Evolutionary conservation across 2,888 invertebrate species (phyloP), one percentile per base, ranked within the genome.

Genomic region (Microchrysa polita): DNA sequence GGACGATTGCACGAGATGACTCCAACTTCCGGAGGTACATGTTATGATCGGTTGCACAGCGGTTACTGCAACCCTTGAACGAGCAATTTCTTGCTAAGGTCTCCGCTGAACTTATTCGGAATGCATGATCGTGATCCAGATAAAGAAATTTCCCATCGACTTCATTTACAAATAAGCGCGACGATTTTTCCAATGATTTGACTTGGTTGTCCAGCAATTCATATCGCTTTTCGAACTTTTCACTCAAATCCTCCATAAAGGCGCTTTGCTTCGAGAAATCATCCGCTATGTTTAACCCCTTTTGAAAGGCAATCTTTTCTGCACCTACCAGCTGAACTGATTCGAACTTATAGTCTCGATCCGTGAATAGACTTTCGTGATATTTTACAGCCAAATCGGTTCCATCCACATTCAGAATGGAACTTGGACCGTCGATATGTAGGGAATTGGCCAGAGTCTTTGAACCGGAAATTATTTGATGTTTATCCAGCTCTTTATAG

Each of bases 381-480:
- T 65, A 65, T 14, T 44, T 44, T 18, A 1, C 16, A 22, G 44
- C 48, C 10, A 65, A 44, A 14, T 65, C 65, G 20, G 34, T n/a
- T 48, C 48, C 44, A n/a, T 65, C 48, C 4, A 22, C 65, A 22
- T 44, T 16, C 44, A 65, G 22, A 9, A 65, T 65, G 1, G 65
- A 65, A 44, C 65, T 48, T 2, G 65, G 65, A 22, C 65, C 65
- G 22, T 48, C 22, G 22, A 65, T 42, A 7, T 12, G 18, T 22
- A 65, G 12, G 9, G 65, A 34, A 9, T 44, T 65, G 14, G 48
- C 12, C 22, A n/a, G 12, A 22, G 44, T 34, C 44, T 65, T 65
- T 10, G 22, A 14, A 14, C 65, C 48, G 20, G 20, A 12, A 12
- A 65, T 23, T 14, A 65, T 65, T 48, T 65, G 65, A 65, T 65